Percentiles rank a stretch among this genome's conserved stretches.
phyloP scores from a whole-genome alignment of 2,113 vertebrate genomes.

The Alligator sinensis region DNA sequence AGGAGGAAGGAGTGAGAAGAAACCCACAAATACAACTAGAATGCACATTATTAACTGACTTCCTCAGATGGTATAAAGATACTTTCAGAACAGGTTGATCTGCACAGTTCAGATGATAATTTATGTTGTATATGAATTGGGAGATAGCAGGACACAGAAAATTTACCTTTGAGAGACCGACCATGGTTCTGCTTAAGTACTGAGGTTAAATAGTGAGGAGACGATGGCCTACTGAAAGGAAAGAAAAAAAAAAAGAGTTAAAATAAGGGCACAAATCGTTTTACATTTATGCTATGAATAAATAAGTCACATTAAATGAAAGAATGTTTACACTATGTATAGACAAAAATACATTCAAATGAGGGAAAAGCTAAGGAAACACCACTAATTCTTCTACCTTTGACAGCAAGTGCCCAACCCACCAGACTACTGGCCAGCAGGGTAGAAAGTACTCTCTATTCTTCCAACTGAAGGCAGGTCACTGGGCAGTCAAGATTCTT shows the following conservation, averaged over 20 bases:
- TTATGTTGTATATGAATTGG: background rate
- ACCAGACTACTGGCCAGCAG: too few species aligned
- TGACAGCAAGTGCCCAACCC: background rate
- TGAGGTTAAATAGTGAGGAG: slow-evolving; percentile 90
- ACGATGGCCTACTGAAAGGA: slow-evolving; percentile 89
- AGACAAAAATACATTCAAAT: background rate
- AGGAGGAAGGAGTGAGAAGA: background rate
- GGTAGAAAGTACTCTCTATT: too few species aligned
- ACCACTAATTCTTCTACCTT: background rate
- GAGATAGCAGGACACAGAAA: background rate
- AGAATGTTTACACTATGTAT: fast-evolving
- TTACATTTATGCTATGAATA: background rate
- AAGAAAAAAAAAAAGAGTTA: slow-evolving; percentile 48
- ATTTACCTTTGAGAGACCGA: slow-evolving; percentile 93
- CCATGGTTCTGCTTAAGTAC: slow-evolving; percentile 86
- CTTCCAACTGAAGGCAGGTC: too few species aligned
- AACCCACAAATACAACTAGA: background rate
- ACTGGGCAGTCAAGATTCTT: too few species aligned
- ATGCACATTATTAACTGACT: fast-evolving
- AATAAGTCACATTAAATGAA: background rate
- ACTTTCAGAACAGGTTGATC: background rate
- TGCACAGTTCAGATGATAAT: background rate
- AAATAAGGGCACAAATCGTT: background rate
- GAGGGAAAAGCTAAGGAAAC: background rate
- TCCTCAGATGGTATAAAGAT: background rate